Percentiles rank a stretch among this genome's conserved stretches.
Conservation (phyloP, 1,140 invertebrate genomes). For the Sarcophaga bullata region DNA sequence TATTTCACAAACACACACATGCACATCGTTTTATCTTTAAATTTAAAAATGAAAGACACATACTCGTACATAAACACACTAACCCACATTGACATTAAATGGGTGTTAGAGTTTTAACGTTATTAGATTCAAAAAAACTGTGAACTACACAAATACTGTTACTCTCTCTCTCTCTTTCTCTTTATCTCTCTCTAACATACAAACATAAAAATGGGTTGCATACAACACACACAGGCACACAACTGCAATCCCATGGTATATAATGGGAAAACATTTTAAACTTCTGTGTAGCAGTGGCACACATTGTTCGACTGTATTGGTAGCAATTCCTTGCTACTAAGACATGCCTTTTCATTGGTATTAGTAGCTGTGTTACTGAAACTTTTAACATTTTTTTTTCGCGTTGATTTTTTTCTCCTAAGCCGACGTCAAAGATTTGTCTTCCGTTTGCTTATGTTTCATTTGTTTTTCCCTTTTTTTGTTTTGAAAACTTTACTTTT, state of each 20-base stretch:
- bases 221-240: neutral
- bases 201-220: too few relatives aligned
- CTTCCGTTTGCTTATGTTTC: neutral
- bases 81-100: constrained; percentile 11
- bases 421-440: neutral
- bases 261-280: neutral
- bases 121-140: too few relatives aligned
- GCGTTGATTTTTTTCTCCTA: too few relatives aligned
- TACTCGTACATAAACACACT: neutral
- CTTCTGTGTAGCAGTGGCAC: neutral
- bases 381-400: neutral
- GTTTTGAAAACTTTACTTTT: neutral
- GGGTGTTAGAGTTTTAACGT: constrained; percentile 6
- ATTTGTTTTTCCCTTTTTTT: neutral
- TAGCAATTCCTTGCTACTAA: neutral
- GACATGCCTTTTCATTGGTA: constrained; percentile 1
- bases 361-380: neutral
- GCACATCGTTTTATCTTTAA: neutral
- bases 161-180: too few relatives aligned
- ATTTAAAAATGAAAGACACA: too few relatives aligned
- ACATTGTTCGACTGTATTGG: neutral
- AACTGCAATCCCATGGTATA: neutral
- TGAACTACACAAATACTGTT: too few relatives aligned
- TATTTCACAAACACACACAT: neutral
- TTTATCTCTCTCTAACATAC: too few relatives aligned